Evolutionary conservation across 2,797 vertebrate genomes (phyloP).

Genomic region (Acanthurus tractus): DNA sequence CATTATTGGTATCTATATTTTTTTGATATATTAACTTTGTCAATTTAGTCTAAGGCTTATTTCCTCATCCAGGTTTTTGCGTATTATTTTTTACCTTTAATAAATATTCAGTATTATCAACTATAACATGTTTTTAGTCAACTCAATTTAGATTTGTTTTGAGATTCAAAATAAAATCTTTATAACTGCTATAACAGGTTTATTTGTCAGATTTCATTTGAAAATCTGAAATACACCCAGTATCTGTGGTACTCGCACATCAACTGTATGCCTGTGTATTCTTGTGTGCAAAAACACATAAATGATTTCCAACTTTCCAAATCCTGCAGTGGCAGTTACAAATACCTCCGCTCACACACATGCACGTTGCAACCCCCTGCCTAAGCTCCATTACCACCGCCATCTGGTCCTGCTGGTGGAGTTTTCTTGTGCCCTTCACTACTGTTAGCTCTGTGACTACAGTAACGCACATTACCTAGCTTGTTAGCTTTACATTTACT

Average conservation of each 20-base stretch:
- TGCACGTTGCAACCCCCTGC: not conserved
- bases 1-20: too few relatives aligned
- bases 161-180: not conserved
- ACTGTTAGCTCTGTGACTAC: constrained; percentile 13
- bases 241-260: not conserved
- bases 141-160: not conserved
- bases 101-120: not conserved
- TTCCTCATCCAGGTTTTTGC: not conserved
- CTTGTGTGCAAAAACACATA: not conserved
- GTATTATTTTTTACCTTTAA: too few relatives aligned
- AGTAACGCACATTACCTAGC: constrained; percentile 22
- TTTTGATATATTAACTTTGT: too few relatives aligned
- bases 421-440: constrained; percentile 18
- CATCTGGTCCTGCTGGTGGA: constrained; percentile 47
- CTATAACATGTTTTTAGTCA: not conserved
- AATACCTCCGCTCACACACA: not conserved
- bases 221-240: not conserved
- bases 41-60: not conserved
- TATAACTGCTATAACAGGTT: too few relatives aligned
- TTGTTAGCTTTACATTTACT: constrained; percentile 22
- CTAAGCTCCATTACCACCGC: constrained; percentile 15
- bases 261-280: too few relatives aligned
- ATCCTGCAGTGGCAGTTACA: constrained; percentile 15
- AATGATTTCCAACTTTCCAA: constrained; percentile 1
- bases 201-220: not conserved